A percentile compares a stretch with the other conserved stretches of the same genome.
phyloP scores from a whole-genome alignment of 2,797 vertebrate genomes.

The Chloroceryle inda region DNA sequence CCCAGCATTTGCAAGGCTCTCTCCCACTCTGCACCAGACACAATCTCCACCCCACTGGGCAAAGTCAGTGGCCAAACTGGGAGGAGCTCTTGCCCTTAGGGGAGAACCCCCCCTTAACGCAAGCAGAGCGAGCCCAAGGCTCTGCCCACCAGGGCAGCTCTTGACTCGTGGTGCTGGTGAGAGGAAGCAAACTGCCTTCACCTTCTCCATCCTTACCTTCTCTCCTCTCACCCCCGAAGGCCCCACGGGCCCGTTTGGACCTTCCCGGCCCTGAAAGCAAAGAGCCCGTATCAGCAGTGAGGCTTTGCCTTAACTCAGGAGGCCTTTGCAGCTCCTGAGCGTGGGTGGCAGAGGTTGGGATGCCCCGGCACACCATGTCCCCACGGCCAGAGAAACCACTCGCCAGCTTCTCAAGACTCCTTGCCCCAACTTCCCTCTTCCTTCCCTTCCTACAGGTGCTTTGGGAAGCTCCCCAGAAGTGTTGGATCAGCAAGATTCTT shows the following conservation, averaged over 20 bases:
- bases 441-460: background rate
- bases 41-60: background rate
- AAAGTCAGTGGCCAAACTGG: background rate
- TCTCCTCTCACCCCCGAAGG: constrained; percentile 82
- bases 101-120: background rate
- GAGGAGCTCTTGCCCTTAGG: background rate
- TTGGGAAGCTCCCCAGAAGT: background rate
- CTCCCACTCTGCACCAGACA: background rate
- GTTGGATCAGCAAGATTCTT: background rate
- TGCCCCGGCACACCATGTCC: background rate
- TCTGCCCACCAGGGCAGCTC: background rate
- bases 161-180: background rate
- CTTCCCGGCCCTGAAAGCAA: constrained; percentile 72
- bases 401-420: background rate
- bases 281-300: background rate
- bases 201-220: constrained; percentile 79
- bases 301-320: background rate
- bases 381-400: fast-evolving
- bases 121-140: fast-evolving
- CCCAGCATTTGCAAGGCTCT: background rate
- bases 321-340: fast-evolving
- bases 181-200: background rate
- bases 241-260: constrained; percentile 80
- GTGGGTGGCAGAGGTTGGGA: background rate
- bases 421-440: background rate